Evolutionary conservation across 2,797 vertebrate genomes (phyloP), one percentile per base, ranked within the genome.

Genomic region (Peromyscus melanophrys): DNA sequence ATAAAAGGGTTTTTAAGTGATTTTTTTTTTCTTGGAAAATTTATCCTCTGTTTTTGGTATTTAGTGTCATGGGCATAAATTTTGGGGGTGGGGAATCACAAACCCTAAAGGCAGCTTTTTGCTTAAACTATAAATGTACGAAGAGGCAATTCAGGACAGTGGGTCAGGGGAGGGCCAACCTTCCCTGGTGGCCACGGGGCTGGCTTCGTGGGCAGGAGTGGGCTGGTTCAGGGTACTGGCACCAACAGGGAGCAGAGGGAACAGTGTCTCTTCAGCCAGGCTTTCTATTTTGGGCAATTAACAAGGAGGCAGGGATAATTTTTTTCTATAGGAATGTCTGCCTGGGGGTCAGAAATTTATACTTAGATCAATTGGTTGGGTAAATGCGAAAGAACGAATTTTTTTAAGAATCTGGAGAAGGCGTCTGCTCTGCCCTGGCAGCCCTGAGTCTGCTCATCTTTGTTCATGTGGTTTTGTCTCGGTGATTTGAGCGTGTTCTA

Each of bases 401-500:
- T 40, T 89, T n/a, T 16, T 16, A 52, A 69, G 96, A 98, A 96
- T 96, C 97, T 90, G 97, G 95, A 98, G 97, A 97, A 96, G 98
- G 98, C 98, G 98, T 97, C 97, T 97, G 97, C 98, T 98, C 96
- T 97, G 96, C 91, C 88, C 85, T 52, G 98, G 98, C 98, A 98
- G 97, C 96, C 97, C 97, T 97, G 96, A 95, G 93, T 93, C 97
- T 96, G 97, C 98, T 97, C 98, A 98, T 98, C 98, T 98, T 98
- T 97, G 97, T 97, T 97, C 95, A 96, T 98, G 98, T 96, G 97
- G 98, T 98, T 99, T 98, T 98, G 98, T 99, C 98, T 98, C 98
- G 98, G 98, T 97, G 98, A 99, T 98, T 98, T 97, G 98, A 98
- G 98, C 98, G 98, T 98, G 98, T 98, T 99, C 98, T 99, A 98